Evolutionary conservation across 2,113 vertebrate species (phyloP).

Genomic region (western clawed frog (Xenopus tropicalis)): UCB_Xtro_10.0 CM004447.2:103274501-103275000

Average conservation of each 20-base stretch:
- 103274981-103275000: too few relatives aligned
- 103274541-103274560: too few relatives aligned
- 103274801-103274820: conserved; percentile 24
- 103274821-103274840: conserved; percentile 27
- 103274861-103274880: conserved; percentile 1
- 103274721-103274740: conserved; percentile 28
- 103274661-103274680: conserved; percentile 21
- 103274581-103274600: too few relatives aligned
- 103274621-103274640: too few relatives aligned
- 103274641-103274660: neutral
- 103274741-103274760: conserved; percentile 29
- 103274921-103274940: too few relatives aligned
- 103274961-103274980: too few relatives aligned
- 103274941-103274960: too few relatives aligned
- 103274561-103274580: too few relatives aligned
- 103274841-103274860: conserved; percentile 8
- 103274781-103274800: conserved; percentile 23
- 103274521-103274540: too few relatives aligned
- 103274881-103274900: neutral
- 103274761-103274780: conserved; percentile 29
- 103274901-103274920: too few relatives aligned
- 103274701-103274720: conserved; percentile 29
- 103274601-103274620: too few relatives aligned
- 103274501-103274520: too few relatives aligned
- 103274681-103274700: conserved; percentile 21